Conservation (phyloP, 2,888 invertebrate genomes). For the Sinopyrophorus schimmeli region DNA sequence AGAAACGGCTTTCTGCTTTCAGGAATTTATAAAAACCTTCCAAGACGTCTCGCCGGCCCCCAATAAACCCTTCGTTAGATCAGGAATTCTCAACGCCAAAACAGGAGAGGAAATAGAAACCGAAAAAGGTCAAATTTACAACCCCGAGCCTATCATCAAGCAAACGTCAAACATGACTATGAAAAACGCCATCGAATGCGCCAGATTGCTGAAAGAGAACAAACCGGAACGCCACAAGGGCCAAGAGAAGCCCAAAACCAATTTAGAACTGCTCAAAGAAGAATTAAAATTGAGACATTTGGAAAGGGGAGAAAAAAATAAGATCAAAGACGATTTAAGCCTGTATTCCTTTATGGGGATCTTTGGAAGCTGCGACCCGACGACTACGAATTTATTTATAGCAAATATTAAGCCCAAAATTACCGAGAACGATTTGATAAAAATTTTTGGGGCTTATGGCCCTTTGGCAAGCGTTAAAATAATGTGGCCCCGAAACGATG, state of each 20-base stretch:
- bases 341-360: conserved; percentile 15
- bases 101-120: conserved; percentile 79
- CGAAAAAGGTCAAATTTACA: conserved; percentile 85
- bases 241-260: conserved; percentile 89
- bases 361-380: conserved; percentile 86
- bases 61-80: conserved; percentile 72
- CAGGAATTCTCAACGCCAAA: conserved; percentile 91
- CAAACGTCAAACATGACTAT: conserved; percentile 59
- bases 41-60: conserved; percentile 66
- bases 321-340: conserved; percentile 70
- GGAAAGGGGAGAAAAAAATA: conserved; percentile 88
- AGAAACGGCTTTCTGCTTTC: conserved; percentile 86
- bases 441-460: conserved; percentile 95
- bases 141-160: conserved; percentile 77
- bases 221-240: conserved; percentile 64
- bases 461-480: conserved; percentile 98
- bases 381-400: conserved; percentile 95
- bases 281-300: conserved; percentile 93
- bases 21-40: conserved; percentile 96
- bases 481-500: conserved; percentile 99
- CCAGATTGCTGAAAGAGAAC: conserved; percentile 64
- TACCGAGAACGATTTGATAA: conserved; percentile 93
- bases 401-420: conserved; percentile 95
- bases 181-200: conserved; percentile 69
- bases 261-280: conserved; percentile 95